These are phyloP conservation scores for Bradypodion pumilum DNA, from an alignment of 2,797 vertebrate genomes.

Conservation along the genomic window DNA sequence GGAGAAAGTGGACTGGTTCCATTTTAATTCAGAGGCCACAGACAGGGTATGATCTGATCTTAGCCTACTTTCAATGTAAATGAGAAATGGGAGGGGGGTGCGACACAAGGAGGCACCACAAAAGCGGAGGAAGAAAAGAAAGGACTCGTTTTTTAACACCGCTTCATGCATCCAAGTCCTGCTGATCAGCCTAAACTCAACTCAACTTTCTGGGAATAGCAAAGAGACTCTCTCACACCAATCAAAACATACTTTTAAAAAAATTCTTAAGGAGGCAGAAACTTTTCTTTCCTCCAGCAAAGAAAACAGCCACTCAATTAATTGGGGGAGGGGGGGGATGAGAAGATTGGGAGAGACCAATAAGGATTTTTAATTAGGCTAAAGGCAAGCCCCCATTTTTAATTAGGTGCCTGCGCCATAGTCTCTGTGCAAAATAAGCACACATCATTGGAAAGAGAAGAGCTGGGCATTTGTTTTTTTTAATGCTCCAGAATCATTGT, in stretches of 20 bases:
- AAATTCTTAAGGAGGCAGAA: conserved; percentile 77
- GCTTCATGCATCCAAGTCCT: conserved; percentile 80
- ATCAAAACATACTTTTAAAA: conserved; percentile 71
- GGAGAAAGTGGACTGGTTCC: conserved; percentile 59
- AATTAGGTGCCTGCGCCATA: conserved; percentile 74
- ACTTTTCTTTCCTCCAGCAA: conserved; percentile 67
- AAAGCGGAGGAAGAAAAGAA: conserved; percentile 78
- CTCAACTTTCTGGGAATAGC: conserved; percentile 83
- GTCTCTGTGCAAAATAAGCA: conserved; percentile 68
- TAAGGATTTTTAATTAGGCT: conserved; percentile 78
- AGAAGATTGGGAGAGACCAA: conserved; percentile 63
- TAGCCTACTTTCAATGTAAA: conserved; percentile 85
- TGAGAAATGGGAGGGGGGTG: conserved; percentile 69
- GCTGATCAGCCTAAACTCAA: conserved; percentile 80
- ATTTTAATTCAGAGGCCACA: conserved; percentile 80
- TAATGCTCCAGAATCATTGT: conserved; percentile 55
- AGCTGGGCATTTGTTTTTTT: conserved; percentile 53
- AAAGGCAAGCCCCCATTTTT: conserved; percentile 71
- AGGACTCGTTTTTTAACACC: conserved; percentile 68
- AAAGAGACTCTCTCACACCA: conserved; percentile 81
- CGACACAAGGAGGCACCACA: conserved; percentile 28
- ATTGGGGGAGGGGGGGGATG: conserved; percentile 53
- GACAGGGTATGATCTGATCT: conserved; percentile 78
- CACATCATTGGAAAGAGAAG: conserved; percentile 63
- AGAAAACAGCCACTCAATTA: conserved; percentile 77